Evolutionary conservation across 2,797 vertebrate genomes (phyloP), one percentile per base, ranked within the genome.

Genomic region (Pelobates cultripes): DNA sequence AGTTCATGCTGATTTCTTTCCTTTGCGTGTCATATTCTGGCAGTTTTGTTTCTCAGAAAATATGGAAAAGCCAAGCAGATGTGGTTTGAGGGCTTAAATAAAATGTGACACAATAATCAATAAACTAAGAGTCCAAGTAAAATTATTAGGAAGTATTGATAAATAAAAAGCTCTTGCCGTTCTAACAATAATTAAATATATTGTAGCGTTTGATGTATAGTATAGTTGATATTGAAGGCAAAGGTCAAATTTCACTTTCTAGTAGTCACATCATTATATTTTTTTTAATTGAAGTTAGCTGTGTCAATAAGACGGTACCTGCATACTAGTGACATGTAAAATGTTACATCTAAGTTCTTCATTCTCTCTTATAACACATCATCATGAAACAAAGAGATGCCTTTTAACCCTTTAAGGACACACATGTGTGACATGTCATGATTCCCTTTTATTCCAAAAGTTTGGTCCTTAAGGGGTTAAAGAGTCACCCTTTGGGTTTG

Each of bases 1-100:
- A 72, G 14, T 53, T 51, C 70, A 51, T 28, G 45, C 70, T 72
- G 70, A 47, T 72, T 72, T 7, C 17, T 72, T 51, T 72, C 45
- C 45, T 47, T 4, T 28, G 28, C 17, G n/a, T 67, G 64, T 67
- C 64, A 67, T 67, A 40, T 67, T 42, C 40, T 67, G 5, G 7
- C n/a, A 67, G 64, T 42, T 40, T 61, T n/a, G 15, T 61, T 61
- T 61, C 57, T 61, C 57, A n/a, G 13, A 17, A n/a, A 61, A 61
- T 61, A n/a, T 61, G 12, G 14, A n/a, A 61, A 61, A 61, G 5
- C 57, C 57, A 61, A n/a, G 47, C 10, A 51, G 10, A 61, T n/a
- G 12, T 61, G 57, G 15, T 61, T 61, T 15, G 12, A 61, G 57
- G 57, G 4, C 57, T 2, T 61, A n/a, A 61, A 61, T 61, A 61